Conservation (phyloP, 2,888 invertebrate species). For the Ormyrus thymus region DNA sequence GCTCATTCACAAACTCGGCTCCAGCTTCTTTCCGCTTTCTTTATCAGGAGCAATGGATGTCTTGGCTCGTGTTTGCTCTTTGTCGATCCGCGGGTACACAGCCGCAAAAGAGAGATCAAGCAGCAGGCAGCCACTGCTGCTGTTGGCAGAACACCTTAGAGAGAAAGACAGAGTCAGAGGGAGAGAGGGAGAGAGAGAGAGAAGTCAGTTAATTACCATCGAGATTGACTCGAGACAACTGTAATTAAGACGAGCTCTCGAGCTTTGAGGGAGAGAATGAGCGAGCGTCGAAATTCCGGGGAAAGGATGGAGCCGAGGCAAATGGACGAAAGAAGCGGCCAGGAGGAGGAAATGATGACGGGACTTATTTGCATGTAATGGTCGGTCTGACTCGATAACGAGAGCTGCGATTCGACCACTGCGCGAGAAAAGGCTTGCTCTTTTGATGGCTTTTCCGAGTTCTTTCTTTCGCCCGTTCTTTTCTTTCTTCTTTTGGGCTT, state of each 20-base stretch:
- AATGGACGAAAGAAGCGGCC: conserved; percentile 37
- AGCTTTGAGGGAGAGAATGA: conserved; percentile 63
- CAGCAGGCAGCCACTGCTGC: background rate
- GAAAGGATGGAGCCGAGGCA: conserved; percentile 23
- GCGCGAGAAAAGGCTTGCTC: background rate
- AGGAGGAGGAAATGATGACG: conserved; percentile 53
- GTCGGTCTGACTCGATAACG: conserved; percentile 62
- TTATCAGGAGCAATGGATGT: conserved; percentile 17
- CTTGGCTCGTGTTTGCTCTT: conserved; percentile 11
- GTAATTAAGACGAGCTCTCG: conserved; percentile 72
- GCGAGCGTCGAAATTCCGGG: background rate
- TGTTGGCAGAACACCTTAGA: background rate
- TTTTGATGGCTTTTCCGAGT: no score
- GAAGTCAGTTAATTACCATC: conserved; percentile 71
- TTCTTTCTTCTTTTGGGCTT: background rate
- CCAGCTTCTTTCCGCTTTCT: background rate
- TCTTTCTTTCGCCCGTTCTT: no score
- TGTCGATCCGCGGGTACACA: background rate
- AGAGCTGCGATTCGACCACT: conserved; percentile 33
- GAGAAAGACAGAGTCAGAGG: background rate
- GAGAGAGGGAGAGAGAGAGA: conserved; percentile 14
- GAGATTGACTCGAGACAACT: conserved; percentile 74
- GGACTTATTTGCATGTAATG: conserved; percentile 72
- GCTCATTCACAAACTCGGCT: background rate
- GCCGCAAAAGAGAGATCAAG: background rate